A percentile compares a stretch with the other conserved stretches of the same genome.
Evolutionary conservation across 2,113 vertebrate genomes (phyloP).

Genomic region (Lagopus leucura): DNA sequence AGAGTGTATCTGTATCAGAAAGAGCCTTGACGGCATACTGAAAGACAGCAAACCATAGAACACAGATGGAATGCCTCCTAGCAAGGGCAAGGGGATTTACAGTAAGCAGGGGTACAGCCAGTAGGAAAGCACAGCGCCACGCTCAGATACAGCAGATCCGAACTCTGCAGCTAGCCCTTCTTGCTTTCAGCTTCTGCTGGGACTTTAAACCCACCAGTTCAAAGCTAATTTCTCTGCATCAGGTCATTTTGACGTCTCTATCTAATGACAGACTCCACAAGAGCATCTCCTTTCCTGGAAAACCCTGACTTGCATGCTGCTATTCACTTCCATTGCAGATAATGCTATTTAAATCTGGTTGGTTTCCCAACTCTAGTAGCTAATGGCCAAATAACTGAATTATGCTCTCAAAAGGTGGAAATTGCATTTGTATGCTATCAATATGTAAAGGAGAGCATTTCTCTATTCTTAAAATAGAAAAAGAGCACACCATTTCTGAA

Average conservation of each 20-base stretch:
- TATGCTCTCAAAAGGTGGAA: not conserved
- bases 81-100: not conserved
- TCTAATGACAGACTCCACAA: not conserved
- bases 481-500: not conserved
- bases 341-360: not conserved
- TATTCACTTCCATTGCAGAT: not conserved
- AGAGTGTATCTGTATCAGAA: not conserved
- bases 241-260: not conserved
- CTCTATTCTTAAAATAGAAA: not conserved
- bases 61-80: not conserved
- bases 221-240: not conserved
- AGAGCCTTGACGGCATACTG: accelerated
- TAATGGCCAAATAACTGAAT: not conserved
- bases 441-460: not conserved
- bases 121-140: not conserved
- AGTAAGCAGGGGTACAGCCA: not conserved
- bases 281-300: not conserved
- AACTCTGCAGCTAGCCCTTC: not conserved
- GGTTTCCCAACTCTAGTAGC: not conserved
- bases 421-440: not conserved
- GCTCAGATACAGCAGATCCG: not conserved
- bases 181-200: not conserved
- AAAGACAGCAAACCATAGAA: accelerated
- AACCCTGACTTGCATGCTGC: not conserved
- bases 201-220: not conserved